Evolutionary conservation across 1,140 invertebrate genomes (phyloP).

Genomic region (Agrilus planipennis): DNA sequence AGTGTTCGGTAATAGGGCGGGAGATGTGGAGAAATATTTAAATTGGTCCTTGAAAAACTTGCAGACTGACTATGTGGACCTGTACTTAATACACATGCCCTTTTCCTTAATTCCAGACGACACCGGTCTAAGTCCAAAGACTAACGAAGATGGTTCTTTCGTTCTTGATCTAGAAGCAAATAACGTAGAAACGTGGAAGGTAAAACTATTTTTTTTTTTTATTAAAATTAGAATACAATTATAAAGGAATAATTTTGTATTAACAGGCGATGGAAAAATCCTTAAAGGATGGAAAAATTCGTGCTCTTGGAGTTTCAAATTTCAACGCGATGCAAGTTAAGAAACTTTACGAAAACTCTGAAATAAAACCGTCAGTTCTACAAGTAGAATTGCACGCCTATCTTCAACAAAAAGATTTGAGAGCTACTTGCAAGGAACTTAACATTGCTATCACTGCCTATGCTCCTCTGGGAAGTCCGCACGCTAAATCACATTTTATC

Average conservation of each 20-base stretch:
- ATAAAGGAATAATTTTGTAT: background rate
- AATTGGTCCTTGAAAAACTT: conserved; percentile 45
- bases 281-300: conserved; percentile 39
- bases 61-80: conserved; percentile 52
- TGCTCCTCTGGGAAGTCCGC: conserved; percentile 40
- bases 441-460: conserved; percentile 43
- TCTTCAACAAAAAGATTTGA: conserved; percentile 41
- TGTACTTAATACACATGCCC: conserved; percentile 60
- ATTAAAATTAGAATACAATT: background rate
- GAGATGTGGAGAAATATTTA: conserved; percentile 46
- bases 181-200: conserved; percentile 37
- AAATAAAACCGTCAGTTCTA: conserved; percentile 37
- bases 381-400: conserved; percentile 42
- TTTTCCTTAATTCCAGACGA: conserved; percentile 39
- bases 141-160: conserved; percentile 32
- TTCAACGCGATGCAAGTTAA: conserved; percentile 65
- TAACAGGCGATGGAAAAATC: conserved; percentile 43
- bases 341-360: conserved; percentile 42
- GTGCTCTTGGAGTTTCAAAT: conserved; percentile 66
- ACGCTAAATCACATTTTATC: conserved; percentile 30
- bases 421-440: conserved; percentile 36
- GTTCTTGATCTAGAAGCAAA: conserved; percentile 33
- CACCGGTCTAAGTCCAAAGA: conserved; percentile 26
- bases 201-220: conserved; percentile 16
- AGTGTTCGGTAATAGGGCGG: conserved; percentile 41